Percentiles rank a stretch among this genome's conserved stretches.
Conservation (phyloP, 2,888 invertebrate genomes). For the Abscondita cerata region DNA sequence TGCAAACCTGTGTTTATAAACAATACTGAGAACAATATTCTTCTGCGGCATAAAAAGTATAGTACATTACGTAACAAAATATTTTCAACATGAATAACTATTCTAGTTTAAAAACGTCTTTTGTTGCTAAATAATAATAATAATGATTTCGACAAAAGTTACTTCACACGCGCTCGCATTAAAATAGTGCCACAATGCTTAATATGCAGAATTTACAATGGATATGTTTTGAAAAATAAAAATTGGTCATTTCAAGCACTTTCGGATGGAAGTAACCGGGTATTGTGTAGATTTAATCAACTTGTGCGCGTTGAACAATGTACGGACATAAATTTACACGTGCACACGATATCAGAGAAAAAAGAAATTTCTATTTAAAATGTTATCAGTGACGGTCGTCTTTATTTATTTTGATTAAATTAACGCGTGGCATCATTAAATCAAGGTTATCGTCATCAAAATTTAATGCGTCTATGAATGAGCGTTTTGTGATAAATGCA, state of each 20-base stretch:
- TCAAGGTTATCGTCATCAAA: constrained; percentile 2
- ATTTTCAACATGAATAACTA: background rate
- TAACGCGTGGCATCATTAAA: constrained; percentile 5
- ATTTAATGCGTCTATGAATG: background rate
- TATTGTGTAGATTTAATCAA: constrained; percentile 12
- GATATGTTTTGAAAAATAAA: constrained; percentile 16
- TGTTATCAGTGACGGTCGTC: background rate
- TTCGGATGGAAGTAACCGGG: constrained; percentile 20
- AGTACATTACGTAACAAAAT: constrained; percentile 1
- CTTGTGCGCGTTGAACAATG: constrained; percentile 9
- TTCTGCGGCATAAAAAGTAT: too few relatives aligned
- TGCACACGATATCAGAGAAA: background rate
- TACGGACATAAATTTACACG: constrained; percentile 15
- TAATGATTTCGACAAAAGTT: constrained; percentile 7
- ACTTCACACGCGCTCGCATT: background rate
- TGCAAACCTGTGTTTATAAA: background rate
- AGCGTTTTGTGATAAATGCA: too few relatives aligned
- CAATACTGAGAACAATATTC: constrained; percentile 4
- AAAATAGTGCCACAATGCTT: background rate
- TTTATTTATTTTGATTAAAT: background rate
- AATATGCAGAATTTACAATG: constrained; percentile 8
- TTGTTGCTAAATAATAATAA: constrained; percentile 6
- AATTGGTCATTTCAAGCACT: constrained; percentile 5
- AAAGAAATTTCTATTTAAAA: background rate
- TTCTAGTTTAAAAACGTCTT: background rate